These are phyloP conservation scores for Alsophila aescularia DNA, from an alignment of 2,888 invertebrate species.

Conservation along the genomic window DNA sequence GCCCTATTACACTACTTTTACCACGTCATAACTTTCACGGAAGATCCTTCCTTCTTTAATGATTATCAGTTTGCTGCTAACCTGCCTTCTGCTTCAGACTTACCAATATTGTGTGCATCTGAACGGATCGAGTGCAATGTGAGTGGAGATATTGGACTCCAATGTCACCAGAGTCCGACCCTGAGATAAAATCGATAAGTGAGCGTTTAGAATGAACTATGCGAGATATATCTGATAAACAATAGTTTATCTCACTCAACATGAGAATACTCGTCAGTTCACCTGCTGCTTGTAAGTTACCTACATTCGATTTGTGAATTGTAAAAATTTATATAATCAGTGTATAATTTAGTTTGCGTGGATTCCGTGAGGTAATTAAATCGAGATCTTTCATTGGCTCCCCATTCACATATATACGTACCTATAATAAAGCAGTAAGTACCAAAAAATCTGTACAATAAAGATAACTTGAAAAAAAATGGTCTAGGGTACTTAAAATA, in stretches of 20 bases:
- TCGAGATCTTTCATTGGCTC: no score
- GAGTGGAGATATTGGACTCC: background rate
- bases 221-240: conserved; percentile 15
- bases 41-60: no score
- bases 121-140: background rate
- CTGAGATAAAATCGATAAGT: conserved; percentile 13
- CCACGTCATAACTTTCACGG: no score
- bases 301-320: conserved; percentile 5
- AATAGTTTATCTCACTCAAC: conserved; percentile 8
- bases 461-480: no score
- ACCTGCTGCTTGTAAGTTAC: background rate
- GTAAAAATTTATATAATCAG: conserved; percentile 1
- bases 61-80: no score
- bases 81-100: no score
- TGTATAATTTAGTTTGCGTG: conserved; percentile 2
- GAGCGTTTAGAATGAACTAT: conserved; percentile 1
- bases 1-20: no score
- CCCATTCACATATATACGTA: no score
- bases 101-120: no score
- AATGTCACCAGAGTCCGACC: conserved; percentile 9
- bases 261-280: background rate
- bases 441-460: no score
- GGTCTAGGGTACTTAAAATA: no score
- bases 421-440: no score
- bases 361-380: conserved; percentile 13